A percentile compares a stretch with the other conserved stretches of the same genome.
Conservation (phyloP, 2,888 invertebrate species). For the Nebria salina region DNA sequence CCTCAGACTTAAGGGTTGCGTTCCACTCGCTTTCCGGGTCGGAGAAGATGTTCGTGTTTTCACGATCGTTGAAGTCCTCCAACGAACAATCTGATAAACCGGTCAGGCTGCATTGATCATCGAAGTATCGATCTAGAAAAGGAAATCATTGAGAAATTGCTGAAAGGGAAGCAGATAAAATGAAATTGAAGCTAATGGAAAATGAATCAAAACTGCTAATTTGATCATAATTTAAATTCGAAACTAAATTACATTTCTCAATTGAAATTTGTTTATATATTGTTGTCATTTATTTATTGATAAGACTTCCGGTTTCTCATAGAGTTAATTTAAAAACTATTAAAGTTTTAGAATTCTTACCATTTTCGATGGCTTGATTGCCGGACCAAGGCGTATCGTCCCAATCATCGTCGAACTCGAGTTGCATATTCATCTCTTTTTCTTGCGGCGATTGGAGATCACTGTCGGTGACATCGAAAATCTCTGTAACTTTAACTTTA, state of each 20-base stretch:
- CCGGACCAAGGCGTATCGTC: slow-evolving; percentile 59
- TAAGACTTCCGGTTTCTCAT: too few species aligned
- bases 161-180: neutral
- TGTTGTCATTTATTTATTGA: too few species aligned
- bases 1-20: slow-evolving; percentile 56
- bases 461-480: slow-evolving; percentile 85
- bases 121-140: slow-evolving; percentile 52
- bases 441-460: slow-evolving; percentile 73
- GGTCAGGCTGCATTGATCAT: slow-evolving; percentile 57
- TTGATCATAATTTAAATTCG: too few species aligned
- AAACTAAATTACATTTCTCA: too few species aligned
- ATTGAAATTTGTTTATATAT: too few species aligned
- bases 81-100: slow-evolving; percentile 63
- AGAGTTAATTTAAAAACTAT: too few species aligned
- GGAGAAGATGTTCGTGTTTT: slow-evolving; percentile 69
- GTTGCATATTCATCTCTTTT: slow-evolving; percentile 69
- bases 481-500: slow-evolving; percentile 88
- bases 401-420: slow-evolving; percentile 74
- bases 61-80: slow-evolving; percentile 68
- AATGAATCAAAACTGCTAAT: neutral
- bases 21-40: slow-evolving; percentile 79
- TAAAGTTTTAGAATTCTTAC: neutral
- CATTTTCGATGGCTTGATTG: slow-evolving; percentile 13
- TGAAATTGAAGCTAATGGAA: neutral
- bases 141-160: neutral